Percentiles rank a stretch among this genome's conserved stretches.
phyloP scores from a whole-genome alignment of 2,113 vertebrate species.

The Willisornis vidua region DNA sequence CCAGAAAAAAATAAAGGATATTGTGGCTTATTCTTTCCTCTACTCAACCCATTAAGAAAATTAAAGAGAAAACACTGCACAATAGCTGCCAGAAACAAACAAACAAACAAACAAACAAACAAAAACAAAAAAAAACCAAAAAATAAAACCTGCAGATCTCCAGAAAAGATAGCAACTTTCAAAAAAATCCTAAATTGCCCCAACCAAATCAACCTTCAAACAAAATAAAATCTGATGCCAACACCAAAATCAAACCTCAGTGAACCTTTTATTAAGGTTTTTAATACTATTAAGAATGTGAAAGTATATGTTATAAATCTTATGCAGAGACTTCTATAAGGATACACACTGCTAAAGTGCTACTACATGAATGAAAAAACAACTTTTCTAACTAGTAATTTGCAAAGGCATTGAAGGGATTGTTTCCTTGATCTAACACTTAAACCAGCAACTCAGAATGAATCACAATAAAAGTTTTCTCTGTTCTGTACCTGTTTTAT shows the following conservation, averaged over 20 bases:
- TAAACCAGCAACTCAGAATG: neutral
- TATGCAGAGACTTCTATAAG: neutral
- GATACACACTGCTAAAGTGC: neutral
- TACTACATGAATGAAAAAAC: neutral
- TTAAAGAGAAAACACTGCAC: neutral
- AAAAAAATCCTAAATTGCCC: rapidly evolving
- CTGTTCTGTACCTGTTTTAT: neutral
- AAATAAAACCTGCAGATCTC: neutral
- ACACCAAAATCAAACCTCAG: neutral
- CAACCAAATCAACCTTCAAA: rapidly evolving
- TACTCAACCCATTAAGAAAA: neutral
- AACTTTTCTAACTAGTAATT: neutral
- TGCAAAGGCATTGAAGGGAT: neutral
- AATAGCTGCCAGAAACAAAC: neutral
- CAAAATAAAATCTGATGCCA: rapidly evolving
- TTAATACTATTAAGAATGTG: neutral
- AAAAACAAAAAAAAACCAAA: too few relatives aligned
- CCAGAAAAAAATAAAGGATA: neutral
- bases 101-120: too few relatives aligned
- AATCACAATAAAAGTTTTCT: neutral
- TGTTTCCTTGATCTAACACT: neutral
- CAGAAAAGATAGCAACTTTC: neutral
- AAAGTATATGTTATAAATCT: neutral
- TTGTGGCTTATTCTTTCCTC: neutral
- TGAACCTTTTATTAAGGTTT: neutral